phyloP scores from a whole-genome alignment of 2,888 invertebrate species.

The Chrysolina americana region DNA sequence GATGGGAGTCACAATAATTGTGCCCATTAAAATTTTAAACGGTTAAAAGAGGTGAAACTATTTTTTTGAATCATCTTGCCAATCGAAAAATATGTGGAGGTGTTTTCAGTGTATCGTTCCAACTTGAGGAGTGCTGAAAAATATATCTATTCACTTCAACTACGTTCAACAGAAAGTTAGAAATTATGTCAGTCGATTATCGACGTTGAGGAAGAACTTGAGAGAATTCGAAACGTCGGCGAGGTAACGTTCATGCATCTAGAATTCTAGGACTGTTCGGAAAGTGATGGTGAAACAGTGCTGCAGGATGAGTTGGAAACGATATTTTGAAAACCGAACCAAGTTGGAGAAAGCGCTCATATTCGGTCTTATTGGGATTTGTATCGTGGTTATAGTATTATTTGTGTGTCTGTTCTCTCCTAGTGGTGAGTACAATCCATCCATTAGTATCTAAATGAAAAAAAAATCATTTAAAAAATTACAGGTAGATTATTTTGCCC shows the following conservation, averaged over 20 bases:
- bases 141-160: not conserved
- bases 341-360: slow-evolving; percentile 42
- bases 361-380: slow-evolving; percentile 30
- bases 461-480: too few species aligned
- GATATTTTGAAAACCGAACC: slow-evolving; percentile 31
- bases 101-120: not conserved
- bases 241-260: not conserved
- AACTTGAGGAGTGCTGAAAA: not conserved
- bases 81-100: slow-evolving; percentile 16
- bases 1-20: slow-evolving; percentile 41
- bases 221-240: not conserved
- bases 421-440: slow-evolving; percentile 40
- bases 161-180: not conserved
- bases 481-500: too few species aligned
- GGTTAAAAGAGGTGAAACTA: slow-evolving; percentile 31
- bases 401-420: slow-evolving; percentile 40
- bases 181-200: not conserved
- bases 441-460: too few species aligned
- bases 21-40: slow-evolving; percentile 43
- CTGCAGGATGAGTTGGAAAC: slow-evolving; percentile 39
- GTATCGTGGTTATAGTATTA: slow-evolving; percentile 39
- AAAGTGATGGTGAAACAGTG: slow-evolving; percentile 22
- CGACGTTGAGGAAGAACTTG: not conserved
- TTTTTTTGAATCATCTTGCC: slow-evolving; percentile 27
- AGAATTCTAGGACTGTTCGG: not conserved